Base-by-base conservation (phyloP, 2,797 vertebrate genomes). In the Urocyon cinereoargenteus region DNA sequence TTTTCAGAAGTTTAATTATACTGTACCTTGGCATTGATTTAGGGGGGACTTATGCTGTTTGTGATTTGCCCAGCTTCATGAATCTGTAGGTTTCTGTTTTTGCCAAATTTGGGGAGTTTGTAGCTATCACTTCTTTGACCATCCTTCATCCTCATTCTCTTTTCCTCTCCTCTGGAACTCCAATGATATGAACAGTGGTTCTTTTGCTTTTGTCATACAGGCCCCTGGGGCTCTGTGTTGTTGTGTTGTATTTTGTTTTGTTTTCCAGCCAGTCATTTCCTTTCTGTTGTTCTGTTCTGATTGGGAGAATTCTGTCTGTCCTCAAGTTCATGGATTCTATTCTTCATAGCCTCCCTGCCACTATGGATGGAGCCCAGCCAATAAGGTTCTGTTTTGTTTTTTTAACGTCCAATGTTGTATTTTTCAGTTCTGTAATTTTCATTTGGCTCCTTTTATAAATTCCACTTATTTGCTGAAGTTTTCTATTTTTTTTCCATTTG, bases 391-490 rank as follows among this genome's bases (percentile, higher is more conserved):
- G 19, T 36, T 36, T 16, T 49, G 40, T 40, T 79, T n/a, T 7
- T 49, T 83, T 59, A 55, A 18, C 78, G 2, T 78, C 18, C 72
- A 1, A 57, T 62, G 51, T 26, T 34, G 5, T 55, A 82, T 40
- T 59, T 94, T 92, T 83, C 31, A 72, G 9, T 59, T 77, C 70
- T 82, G 11, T 45, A 55, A 85, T 83, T 85, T 77, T 53, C 26
- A 89, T 55, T 93, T 92, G 26, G 3, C 70, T 53, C 28, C 83
- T 81, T 89, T 88, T 82, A 34, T 70, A 82, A 95, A 88, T 36
- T 70, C 21, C 22, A 28, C 55, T 90, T 86, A 15, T 82, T 90
- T 62, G 16, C 40, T 36, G 16, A 59, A 2, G 12, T 82, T 45
- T 78, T 66, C 40, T 59, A 19, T 59, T 53, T 88, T 59, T n/a